phyloP scores from a whole-genome alignment of 2,888 invertebrate species.

The Callimorpha dominula region DNA sequence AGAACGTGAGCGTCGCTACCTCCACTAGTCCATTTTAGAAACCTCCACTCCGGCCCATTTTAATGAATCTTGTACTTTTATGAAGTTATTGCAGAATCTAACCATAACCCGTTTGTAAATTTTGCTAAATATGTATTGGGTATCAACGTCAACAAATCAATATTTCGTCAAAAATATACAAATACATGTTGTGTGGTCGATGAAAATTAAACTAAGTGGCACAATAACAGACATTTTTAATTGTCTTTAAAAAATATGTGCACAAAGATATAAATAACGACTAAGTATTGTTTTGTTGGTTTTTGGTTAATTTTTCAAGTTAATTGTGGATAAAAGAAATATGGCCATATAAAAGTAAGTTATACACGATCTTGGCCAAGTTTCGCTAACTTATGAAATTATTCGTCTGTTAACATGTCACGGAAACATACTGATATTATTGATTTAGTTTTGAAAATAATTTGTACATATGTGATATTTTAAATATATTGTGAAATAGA shows the following conservation, averaged over 20 bases:
- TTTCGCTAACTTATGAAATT: slow-evolving; percentile 55
- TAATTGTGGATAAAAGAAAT: slow-evolving; percentile 18
- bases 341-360: slow-evolving; percentile 24
- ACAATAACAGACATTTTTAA: not conserved
- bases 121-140: slow-evolving; percentile 23
- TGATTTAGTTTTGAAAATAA: slow-evolving; percentile 75
- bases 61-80: slow-evolving; percentile 38
- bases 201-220: not conserved
- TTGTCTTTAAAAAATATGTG: slow-evolving; percentile 14
- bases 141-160: slow-evolving; percentile 15
- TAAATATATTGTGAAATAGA: slow-evolving; percentile 83
- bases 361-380: slow-evolving; percentile 44
- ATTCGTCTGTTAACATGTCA: slow-evolving; percentile 60
- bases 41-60: not conserved
- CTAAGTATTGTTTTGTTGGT: slow-evolving; percentile 49
- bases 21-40: slow-evolving; percentile 1
- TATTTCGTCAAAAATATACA: slow-evolving; percentile 6
- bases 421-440: slow-evolving; percentile 74
- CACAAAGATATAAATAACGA: slow-evolving; percentile 1
- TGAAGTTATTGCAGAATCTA: slow-evolving; percentile 32
- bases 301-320: slow-evolving; percentile 24
- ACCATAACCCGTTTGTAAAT: slow-evolving; percentile 30
- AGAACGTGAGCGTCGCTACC: not conserved
- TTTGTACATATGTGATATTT: slow-evolving; percentile 87
- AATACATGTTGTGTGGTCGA: slow-evolving; percentile 1